A percentile compares a stretch with the other conserved stretches of the same genome.
These are phyloP conservation scores for Drosophila paulistorum DNA, from an alignment of 1,140 invertebrate species.

Conservation along the genomic window DNA sequence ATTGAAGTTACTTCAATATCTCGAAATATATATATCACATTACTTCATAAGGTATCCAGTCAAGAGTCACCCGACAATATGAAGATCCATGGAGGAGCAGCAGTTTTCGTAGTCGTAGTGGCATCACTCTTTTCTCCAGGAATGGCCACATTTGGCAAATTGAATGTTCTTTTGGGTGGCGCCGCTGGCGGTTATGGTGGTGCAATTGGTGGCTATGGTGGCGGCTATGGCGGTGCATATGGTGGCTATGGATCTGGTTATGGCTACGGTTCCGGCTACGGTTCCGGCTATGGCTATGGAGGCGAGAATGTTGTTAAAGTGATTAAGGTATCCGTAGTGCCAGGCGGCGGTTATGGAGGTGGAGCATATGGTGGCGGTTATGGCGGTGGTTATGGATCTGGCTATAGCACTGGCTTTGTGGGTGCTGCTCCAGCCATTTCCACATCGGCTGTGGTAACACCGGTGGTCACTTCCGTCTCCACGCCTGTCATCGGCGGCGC, in stretches of 20 bases:
- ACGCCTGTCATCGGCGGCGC: slow-evolving; percentile 49
- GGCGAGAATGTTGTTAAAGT: slow-evolving; percentile 72
- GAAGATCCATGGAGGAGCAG: slow-evolving; percentile 43
- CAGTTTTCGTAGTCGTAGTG: slow-evolving; percentile 24
- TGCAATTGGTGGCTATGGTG: slow-evolving; percentile 42
- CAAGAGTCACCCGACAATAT: slow-evolving; percentile 36
- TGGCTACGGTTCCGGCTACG: slow-evolving; percentile 46
- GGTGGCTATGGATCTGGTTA: slow-evolving; percentile 42
- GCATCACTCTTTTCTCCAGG: slow-evolving; percentile 30
- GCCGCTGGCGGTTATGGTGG: slow-evolving; percentile 31
- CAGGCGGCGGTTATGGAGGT: slow-evolving; percentile 32
- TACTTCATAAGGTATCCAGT: background rate
- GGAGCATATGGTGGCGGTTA: slow-evolving; percentile 37
- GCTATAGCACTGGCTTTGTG: slow-evolving; percentile 51
- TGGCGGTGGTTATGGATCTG: slow-evolving; percentile 42
- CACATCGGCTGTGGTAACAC: slow-evolving; percentile 69
- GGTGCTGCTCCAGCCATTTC: slow-evolving; percentile 68
- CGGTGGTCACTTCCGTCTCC: slow-evolving; percentile 64
- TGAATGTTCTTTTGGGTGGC: slow-evolving; percentile 62
- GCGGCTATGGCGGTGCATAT: slow-evolving; percentile 41
- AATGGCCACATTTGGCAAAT: slow-evolving; percentile 66
- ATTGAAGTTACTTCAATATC: slow-evolving; percentile 13
- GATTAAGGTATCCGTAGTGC: slow-evolving; percentile 68
- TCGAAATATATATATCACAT: slow-evolving; percentile 21
- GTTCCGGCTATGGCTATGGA: slow-evolving; percentile 52